These are phyloP conservation scores for Nezara viridula DNA, from an alignment of 2,888 invertebrate species.

Conservation along the genomic window DNA sequence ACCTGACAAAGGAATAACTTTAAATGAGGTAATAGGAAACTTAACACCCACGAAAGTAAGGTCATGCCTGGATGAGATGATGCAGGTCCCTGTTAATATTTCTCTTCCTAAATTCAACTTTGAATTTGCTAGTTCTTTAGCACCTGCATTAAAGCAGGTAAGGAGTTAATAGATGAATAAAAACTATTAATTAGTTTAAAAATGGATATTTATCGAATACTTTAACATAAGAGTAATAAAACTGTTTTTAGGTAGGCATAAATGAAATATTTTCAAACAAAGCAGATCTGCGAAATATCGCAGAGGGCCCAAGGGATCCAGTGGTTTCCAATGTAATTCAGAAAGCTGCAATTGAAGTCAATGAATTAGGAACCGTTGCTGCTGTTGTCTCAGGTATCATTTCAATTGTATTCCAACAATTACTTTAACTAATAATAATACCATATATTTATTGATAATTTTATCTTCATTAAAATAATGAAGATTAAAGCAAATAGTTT, in stretches of 20 bases:
- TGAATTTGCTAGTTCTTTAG: conserved; percentile 77
- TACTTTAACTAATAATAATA: not conserved
- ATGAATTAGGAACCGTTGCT: conserved; percentile 81
- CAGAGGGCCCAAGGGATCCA: conserved; percentile 73
- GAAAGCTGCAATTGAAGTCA: conserved; percentile 82
- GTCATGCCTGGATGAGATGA: conserved; percentile 74
- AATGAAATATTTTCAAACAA: conserved; percentile 79
- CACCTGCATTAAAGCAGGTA: conserved; percentile 76
- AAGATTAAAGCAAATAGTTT: not conserved
- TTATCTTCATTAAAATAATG: not conserved
- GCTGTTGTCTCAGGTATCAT: conserved; percentile 78
- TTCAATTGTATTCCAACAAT: not conserved
- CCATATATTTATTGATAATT: not conserved
- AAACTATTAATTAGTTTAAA: not conserved
- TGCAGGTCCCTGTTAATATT: conserved; percentile 75
- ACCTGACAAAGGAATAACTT: conserved; percentile 76
- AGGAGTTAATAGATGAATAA: conserved; percentile 59
- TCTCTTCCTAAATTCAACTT: conserved; percentile 83
- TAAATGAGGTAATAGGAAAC: conserved; percentile 74
- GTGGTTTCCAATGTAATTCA: conserved; percentile 81
- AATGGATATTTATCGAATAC: conserved; percentile 22
- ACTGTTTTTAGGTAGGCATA: conserved; percentile 76
- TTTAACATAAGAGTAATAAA: conserved; percentile 44
- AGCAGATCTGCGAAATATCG: conserved; percentile 80
- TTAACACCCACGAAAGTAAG: conserved; percentile 74